phyloP scores from a whole-genome alignment of 2,797 vertebrate species.

The Spinus olivaceus region DNA sequence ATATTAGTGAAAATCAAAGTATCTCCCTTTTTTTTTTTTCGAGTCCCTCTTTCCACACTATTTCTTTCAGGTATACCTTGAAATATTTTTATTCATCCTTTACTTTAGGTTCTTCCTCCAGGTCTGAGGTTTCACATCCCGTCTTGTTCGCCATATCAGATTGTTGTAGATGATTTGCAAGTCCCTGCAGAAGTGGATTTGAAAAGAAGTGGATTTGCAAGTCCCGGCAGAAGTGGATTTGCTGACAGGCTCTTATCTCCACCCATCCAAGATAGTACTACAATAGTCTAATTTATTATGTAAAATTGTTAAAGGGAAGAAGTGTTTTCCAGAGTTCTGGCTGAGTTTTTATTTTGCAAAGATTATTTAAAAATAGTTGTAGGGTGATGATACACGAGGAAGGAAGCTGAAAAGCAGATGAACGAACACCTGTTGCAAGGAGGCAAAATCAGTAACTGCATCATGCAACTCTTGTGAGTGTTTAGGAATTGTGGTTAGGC shows the following conservation, averaged over 20 bases:
- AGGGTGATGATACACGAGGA: background rate
- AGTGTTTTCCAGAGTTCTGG: background rate
- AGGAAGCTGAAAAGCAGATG: background rate
- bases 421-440: background rate
- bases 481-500: background rate
- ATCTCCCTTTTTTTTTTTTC: background rate
- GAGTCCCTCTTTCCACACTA: rapidly evolving
- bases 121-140: background rate
- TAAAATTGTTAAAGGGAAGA: constrained; percentile 30
- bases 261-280: background rate
- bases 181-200: constrained; percentile 6
- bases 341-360: constrained; percentile 35
- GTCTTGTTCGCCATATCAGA: background rate
- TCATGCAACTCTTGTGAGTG: background rate
- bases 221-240: constrained; percentile 5
- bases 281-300: constrained; percentile 40
- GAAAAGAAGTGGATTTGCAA: constrained; percentile 40
- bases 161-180: constrained; percentile 23
- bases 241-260: constrained; percentile 56
- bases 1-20: background rate
- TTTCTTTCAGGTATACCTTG: background rate
- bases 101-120: background rate
- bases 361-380: background rate
- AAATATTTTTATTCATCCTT: background rate
- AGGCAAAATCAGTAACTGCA: background rate